These are phyloP conservation scores for Geophilus truncorum DNA, from an alignment of 2,888 invertebrate genomes.

Conservation along the genomic window DNA sequence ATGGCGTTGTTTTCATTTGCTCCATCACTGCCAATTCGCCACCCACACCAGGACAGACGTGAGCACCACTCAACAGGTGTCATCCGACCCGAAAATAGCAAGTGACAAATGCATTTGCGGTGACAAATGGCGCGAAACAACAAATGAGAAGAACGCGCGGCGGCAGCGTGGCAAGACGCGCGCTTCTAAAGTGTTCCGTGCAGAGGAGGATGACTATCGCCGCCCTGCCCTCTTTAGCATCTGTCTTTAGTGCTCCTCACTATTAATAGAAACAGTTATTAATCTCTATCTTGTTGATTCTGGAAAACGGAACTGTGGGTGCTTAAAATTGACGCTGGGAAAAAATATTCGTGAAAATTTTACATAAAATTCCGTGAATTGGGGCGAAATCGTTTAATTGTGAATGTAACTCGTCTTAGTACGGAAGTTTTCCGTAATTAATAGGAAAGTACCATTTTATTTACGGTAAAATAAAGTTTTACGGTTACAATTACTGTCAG, in stretches of 20 bases:
- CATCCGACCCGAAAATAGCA: not conserved
- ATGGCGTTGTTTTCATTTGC: not conserved
- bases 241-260: not conserved
- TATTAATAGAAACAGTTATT: conserved; percentile 4
- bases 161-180: not conserved
- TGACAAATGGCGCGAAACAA: not conserved
- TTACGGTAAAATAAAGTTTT: too few species aligned
- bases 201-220: not conserved
- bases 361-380: too few species aligned
- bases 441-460: too few species aligned
- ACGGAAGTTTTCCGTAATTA: too few species aligned
- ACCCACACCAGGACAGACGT: not conserved
- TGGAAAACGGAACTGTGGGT: not conserved
- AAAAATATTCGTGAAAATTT: too few species aligned
- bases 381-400: too few species aligned
- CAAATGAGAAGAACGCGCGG: not conserved
- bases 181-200: not conserved
- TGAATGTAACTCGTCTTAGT: too few species aligned
- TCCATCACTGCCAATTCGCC: not conserved
- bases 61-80: not conserved
- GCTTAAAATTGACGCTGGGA: too few species aligned
- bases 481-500: too few species aligned
- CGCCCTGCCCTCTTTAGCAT: not conserved
- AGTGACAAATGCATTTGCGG: not conserved
- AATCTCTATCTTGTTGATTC: not conserved